Percentiles rank a stretch among this genome's conserved stretches.
Evolutionary conservation across 1,140 invertebrate genomes (phyloP).

Genomic region (Notospermus geniculatus): DNA sequence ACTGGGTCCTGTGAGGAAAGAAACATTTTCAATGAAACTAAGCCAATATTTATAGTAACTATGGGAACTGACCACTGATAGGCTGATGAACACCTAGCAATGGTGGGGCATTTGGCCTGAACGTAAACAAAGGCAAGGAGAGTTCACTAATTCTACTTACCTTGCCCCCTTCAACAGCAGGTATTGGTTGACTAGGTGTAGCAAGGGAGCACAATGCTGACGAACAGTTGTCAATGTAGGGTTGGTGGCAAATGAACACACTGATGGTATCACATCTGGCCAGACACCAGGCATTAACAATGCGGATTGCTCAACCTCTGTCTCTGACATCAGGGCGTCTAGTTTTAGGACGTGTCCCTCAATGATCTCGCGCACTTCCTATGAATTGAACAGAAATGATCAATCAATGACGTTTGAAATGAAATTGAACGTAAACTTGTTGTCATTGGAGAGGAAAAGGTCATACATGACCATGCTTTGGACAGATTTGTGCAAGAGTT

Average conservation of each 20-base stretch:
- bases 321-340: neutral
- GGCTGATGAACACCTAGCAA: too few relatives aligned
- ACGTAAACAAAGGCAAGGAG: too few relatives aligned
- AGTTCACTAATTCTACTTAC: too few relatives aligned
- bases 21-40: too few relatives aligned
- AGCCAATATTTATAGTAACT: too few relatives aligned
- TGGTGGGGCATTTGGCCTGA: too few relatives aligned
- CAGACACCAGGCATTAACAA: neutral
- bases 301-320: neutral
- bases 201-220: neutral
- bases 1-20: too few relatives aligned
- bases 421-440: neutral
- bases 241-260: neutral
- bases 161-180: neutral
- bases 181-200: neutral
- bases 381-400: neutral
- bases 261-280: neutral
- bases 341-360: neutral
- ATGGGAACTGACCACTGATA: too few relatives aligned
- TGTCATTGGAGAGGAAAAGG: too few relatives aligned
- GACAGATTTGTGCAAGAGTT: too few relatives aligned
- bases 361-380: slow-evolving; percentile 2
- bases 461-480: too few relatives aligned
- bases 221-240: neutral
- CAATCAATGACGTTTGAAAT: neutral